Base-by-base conservation (phyloP, 1,140 invertebrate species). In the Drosophila sp. region DNA sequence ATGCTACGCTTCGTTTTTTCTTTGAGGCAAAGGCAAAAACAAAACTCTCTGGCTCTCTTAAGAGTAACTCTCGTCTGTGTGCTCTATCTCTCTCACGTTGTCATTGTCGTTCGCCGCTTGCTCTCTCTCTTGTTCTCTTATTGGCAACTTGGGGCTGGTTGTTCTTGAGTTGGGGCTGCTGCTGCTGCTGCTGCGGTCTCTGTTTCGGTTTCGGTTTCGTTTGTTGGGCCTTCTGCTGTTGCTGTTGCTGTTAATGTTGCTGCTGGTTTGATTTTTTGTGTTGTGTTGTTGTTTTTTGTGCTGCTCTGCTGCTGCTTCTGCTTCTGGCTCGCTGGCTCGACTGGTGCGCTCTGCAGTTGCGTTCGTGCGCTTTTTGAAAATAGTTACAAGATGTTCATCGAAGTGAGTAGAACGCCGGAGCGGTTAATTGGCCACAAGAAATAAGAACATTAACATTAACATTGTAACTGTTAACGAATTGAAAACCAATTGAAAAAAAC, bases 371-470 rank as follows among this genome's bases (percentile, higher is more conserved):
- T 89, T 89, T 91, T 91, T 75, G 74, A 91, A 91, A 91, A 90
- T 91, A 91, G 90, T 91, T 91, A 91, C 90, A 91, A 91, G 85
- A 91, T 91, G 81, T 89, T 91, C 85, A 90, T 90, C 90, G 90
- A 86, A 91, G 89, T 86, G 90, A 90, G 78, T 81, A 89, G 90
- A 91, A 91, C 90, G 82, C 86, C 84, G 85, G 75, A 84, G 85
- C 90, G 90, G 90, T 74, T 76, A 86, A 86, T 70, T 79, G 70
- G 84, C 74, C 66, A 77, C 73, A 58, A 47, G 66, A 71, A 81
- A 65, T 32, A 66, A 33, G 50, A 76, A 75, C 72, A 63, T 63
- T 72, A 75, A 75, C 63, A 63, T 70, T 68, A 63, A 50, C 71
- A 72, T 70, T 69, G 33, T 60, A 80, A 66, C 25, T 62, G 25